Percentiles rank a stretch among this genome's conserved stretches.
Evolutionary conservation across 2,113 vertebrate species (phyloP).

Genomic region (Tragelaphus imberbis): DNA sequence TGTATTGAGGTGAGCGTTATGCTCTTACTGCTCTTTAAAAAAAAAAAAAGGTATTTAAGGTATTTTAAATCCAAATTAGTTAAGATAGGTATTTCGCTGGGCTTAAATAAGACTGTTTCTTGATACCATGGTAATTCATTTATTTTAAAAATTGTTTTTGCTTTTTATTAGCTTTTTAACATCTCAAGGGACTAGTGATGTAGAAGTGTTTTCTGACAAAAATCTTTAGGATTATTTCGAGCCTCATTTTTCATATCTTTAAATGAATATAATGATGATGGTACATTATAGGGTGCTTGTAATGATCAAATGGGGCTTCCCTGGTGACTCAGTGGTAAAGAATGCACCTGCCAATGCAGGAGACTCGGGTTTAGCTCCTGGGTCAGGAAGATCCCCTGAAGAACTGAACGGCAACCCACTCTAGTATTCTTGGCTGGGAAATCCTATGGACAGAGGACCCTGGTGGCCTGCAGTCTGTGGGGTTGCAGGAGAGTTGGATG

Average conservation of each 20-base stretch:
- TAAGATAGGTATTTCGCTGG: neutral
- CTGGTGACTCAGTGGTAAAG: neutral
- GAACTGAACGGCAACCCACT: neutral
- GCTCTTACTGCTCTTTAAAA: neutral
- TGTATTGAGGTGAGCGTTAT: neutral
- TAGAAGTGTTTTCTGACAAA: neutral
- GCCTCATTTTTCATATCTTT: neutral
- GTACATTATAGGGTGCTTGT: neutral
- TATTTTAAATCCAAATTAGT: constrained; percentile 9
- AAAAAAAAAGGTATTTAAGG: neutral
- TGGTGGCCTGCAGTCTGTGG: neutral
- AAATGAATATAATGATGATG: neutral
- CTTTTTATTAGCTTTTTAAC: constrained; percentile 3
- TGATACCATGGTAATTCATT: neutral
- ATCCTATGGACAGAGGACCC: neutral
- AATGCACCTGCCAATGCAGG: neutral
- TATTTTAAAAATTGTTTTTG: constrained; percentile 16
- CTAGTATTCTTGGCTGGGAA: neutral
- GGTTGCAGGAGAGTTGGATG: neutral
- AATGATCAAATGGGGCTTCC: neutral
- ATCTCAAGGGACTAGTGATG: neutral
- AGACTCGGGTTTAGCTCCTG: neutral
- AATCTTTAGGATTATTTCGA: neutral
- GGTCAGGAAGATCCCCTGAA: neutral
- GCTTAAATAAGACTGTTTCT: neutral